phyloP scores from a whole-genome alignment of 2,113 vertebrate species.

The Casuarius casuarius region DNA sequence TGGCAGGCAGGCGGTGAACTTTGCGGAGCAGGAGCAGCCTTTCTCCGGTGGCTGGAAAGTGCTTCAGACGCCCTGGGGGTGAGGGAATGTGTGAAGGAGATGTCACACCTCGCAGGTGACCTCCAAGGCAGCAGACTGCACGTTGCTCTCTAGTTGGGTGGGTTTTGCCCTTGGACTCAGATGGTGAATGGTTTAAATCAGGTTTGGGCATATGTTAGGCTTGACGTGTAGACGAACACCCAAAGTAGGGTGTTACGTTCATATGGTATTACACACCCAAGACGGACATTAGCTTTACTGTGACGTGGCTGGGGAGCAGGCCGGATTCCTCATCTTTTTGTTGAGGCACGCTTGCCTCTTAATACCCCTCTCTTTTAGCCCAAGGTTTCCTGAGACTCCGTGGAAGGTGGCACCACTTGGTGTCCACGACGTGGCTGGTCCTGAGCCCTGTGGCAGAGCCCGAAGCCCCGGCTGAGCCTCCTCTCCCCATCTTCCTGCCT shows the following conservation, averaged over 20 bases:
- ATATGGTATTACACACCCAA: not conserved
- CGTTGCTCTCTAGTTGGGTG: rapidly evolving
- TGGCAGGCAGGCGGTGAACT: not conserved
- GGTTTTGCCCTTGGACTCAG: not conserved
- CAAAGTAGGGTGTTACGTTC: not conserved
- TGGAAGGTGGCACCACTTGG: not conserved
- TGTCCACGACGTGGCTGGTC: not conserved
- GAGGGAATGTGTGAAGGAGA: not conserved
- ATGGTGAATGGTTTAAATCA: not conserved
- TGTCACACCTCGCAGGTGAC: not conserved
- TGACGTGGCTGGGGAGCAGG: no score
- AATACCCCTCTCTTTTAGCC: not conserved
- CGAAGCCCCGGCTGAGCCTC: not conserved
- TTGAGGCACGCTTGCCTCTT: not conserved
- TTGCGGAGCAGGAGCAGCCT: rapidly evolving
- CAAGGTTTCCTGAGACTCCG: not conserved
- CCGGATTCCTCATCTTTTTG: not conserved
- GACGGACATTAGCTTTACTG: not conserved
- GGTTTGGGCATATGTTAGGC: not conserved
- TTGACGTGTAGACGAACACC: not conserved
- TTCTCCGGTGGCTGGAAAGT: not conserved
- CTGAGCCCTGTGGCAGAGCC: not conserved
- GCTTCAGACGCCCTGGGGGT: rapidly evolving
- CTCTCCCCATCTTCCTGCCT: not conserved
- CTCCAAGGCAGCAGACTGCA: rapidly evolving